Evolutionary conservation across 2,113 vertebrate genomes (phyloP), one percentile per base, ranked within the genome.

Genomic region (Irena cyanogastra): DNA sequence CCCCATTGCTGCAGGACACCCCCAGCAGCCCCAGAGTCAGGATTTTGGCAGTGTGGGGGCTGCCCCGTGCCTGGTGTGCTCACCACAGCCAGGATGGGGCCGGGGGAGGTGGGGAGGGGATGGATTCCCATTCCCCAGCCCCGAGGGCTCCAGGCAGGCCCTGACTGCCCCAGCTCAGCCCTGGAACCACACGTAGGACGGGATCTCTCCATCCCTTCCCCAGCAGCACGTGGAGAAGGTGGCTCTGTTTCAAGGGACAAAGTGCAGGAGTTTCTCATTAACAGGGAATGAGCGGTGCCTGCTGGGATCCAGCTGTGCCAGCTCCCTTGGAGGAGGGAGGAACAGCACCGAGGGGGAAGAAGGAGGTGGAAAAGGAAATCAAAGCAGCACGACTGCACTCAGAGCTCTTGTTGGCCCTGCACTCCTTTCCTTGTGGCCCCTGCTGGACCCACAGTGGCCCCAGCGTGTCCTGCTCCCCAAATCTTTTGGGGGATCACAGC

Each of bases 251-350:
- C 97, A 97, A 97, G 97, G 97, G 96, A 96, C 97, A 98, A 98
- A 98, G 98, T 97, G 94, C 98, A 97, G 97, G 65, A 98, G 98
- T 98, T 98, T 98, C 96, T 98, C 91, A 98, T 98, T 98, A 98
- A 98, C 97, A 65, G 96, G 33, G 95, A 96, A 95, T 84, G 96
- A 81, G 79, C 85, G 49, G 16, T 8, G 57, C 83, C 96, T 96
- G 93, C 92, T 90, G 87, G 13, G 68, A 91, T 80, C 94, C 93
- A 97, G 98, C 95, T 94, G 90, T 71, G 80, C 33, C 27, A 56
- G 57, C 84, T 56, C 82, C 4, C 10, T 7, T 4, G 18, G 47
- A 75, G 53, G 19, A 91, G 44, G 52, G 53, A 84, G 50, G 50
- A 45, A 52, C 50, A 44, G 28, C 1, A 0, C 76, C 9, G 9